Conservation (phyloP, 2,113 vertebrate species). For the Bufo gargarizans region DNA sequence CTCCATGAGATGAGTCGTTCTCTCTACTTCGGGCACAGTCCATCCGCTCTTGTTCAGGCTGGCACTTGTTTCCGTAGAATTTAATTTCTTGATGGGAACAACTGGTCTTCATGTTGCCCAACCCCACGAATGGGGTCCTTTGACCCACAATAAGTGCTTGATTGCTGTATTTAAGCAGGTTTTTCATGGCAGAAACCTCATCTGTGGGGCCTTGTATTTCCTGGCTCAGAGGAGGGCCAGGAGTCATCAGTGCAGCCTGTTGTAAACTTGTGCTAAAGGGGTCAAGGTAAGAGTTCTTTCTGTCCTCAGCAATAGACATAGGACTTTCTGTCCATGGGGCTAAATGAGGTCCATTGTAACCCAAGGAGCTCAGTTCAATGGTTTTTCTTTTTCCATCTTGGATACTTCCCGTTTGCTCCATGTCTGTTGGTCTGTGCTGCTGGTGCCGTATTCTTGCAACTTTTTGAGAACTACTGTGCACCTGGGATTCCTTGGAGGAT, state of each 20-base stretch:
- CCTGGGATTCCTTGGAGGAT: conserved; percentile 70
- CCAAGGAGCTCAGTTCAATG: conserved; percentile 80
- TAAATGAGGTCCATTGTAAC: conserved; percentile 78
- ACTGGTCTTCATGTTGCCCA: conserved; percentile 86
- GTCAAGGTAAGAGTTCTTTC: conserved; percentile 87
- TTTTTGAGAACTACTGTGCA: conserved; percentile 74
- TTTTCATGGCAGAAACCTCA: conserved; percentile 93
- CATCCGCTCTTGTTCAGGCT: conserved; percentile 80
- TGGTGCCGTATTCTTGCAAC: conserved; percentile 95
- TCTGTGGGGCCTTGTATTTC: conserved; percentile 80
- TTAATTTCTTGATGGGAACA: conserved; percentile 85
- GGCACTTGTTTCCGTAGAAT: conserved; percentile 75
- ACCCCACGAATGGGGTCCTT: conserved; percentile 86
- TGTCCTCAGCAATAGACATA: conserved; percentile 78
- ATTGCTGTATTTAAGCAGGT: conserved; percentile 92
- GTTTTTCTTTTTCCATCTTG: conserved; percentile 86
- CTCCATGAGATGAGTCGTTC: conserved; percentile 76
- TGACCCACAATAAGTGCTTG: conserved; percentile 89
- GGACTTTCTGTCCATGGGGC: conserved; percentile 83
- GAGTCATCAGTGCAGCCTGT: conserved; percentile 70
- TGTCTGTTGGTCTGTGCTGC: conserved; percentile 83
- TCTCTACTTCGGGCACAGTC: conserved; percentile 86
- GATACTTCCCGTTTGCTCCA: conserved; percentile 58
- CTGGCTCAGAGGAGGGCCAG: conserved; percentile 69
- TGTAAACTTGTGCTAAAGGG: conserved; percentile 74